These are phyloP conservation scores for Xiphorhynchus elegans DNA, from an alignment of 2,113 vertebrate species.

Conservation along the genomic window DNA sequence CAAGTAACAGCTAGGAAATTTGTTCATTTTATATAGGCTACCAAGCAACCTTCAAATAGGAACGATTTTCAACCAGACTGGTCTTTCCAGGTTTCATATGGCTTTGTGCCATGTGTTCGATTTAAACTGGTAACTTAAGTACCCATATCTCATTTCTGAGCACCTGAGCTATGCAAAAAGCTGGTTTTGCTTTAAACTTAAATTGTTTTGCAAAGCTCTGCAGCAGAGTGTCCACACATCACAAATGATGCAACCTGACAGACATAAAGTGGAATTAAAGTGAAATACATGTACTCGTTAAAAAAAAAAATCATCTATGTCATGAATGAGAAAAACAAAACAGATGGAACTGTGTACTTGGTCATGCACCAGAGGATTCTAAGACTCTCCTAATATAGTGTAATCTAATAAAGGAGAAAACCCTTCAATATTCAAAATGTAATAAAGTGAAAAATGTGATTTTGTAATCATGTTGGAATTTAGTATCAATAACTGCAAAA, in stretches of 20 bases:
- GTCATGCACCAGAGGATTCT: conserved; percentile 73
- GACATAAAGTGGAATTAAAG: conserved; percentile 69
- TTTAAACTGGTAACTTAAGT: neutral
- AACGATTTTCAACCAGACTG: neutral
- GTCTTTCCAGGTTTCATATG: conserved; percentile 13
- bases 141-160: neutral
- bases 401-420: conserved; percentile 67
- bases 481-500: conserved; percentile 58
- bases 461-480: conserved; percentile 72
- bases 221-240: conserved; percentile 33
- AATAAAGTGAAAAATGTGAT: conserved; percentile 69
- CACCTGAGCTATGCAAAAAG: conserved; percentile 44
- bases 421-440: conserved; percentile 64
- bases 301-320: conserved; percentile 73
- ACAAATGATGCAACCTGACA: conserved; percentile 73
- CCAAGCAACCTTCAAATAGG: neutral
- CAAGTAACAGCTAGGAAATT: neutral
- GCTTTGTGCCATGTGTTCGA: neutral
- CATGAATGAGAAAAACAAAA: conserved; percentile 73
- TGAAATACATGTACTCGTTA: conserved; percentile 67
- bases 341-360: conserved; percentile 69
- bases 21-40: neutral
- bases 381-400: conserved; percentile 61
- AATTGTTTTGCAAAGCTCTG: conserved; percentile 17
- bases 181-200: conserved; percentile 67